phyloP scores from a whole-genome alignment of 1,140 invertebrate genomes.

The Anadara kagoshimensis region DNA sequence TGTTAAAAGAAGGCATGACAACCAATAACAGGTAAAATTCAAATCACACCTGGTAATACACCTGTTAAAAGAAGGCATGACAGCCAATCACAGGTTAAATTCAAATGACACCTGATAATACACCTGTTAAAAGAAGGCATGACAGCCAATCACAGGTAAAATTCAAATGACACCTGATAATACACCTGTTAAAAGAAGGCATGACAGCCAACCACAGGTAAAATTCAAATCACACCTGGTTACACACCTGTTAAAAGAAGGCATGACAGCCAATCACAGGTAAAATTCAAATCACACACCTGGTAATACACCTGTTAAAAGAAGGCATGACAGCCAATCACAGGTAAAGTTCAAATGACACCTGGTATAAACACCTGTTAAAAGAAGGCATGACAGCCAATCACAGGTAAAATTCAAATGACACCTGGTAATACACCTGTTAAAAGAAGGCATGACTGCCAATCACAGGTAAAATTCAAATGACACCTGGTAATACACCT shows the following conservation, averaged over 20 bases:
- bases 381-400: no score
- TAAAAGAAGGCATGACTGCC: neutral
- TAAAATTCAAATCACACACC: neutral
- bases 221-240: neutral
- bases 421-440: neutral
- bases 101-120: conserved; percentile 71
- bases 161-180: neutral
- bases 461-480: neutral
- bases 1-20: conserved; percentile 56
- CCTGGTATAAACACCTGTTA: no score
- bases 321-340: neutral
- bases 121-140: conserved; percentile 68
- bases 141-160: conserved; percentile 71
- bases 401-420: no score
- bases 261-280: neutral
- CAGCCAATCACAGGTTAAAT: conserved; percentile 72
- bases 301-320: neutral
- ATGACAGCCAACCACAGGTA: neutral
- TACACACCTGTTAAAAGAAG: neutral
- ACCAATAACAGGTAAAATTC: conserved; percentile 74
- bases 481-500: neutral
- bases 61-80: conserved; percentile 67
- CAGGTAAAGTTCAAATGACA: no score
- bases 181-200: neutral
- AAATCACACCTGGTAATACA: conserved; percentile 72